Evolutionary conservation across 2,797 vertebrate species (phyloP), one percentile per base, ranked within the genome.

Genomic region (Coendou prehensilis): DNA sequence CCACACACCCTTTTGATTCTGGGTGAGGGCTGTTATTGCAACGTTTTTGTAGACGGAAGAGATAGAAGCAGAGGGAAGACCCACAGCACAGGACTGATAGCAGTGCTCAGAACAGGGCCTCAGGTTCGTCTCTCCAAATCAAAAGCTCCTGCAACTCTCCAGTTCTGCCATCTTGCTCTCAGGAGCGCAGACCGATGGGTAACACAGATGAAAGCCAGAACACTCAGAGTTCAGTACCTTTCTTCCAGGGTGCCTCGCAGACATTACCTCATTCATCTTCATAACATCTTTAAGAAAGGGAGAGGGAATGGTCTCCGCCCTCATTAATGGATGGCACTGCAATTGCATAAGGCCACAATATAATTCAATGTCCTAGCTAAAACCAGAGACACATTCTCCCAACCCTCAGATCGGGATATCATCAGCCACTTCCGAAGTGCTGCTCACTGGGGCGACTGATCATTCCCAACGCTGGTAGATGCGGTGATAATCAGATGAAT

Each of bases 231-330:
- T 80, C 82, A 89, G 63, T 89, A 30, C 61, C 59, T 88, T 93
- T 71, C 95, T 94, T 87, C 93, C 79, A 85, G 30, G 56, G 63
- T 61, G 57, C 69, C 59, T 76, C 75, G 52, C 79, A 96, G 94
- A 97, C 95, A 93, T 97, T 92, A 92, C 82, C 94, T 96, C 93
- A 94, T 56, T 81, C 87, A 91, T 88, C 81, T 73, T 97, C 87
- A 92, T 52, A 93, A 93, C 87, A 91, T 73, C 73, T 93, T 95
- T 87, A 82, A 92, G 91, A 94, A 93, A 96, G 64, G 22, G 88
- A 82, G 78, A 94, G 50, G 37, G 69, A 76, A 92, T 56, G 59
- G 28, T 89, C 61, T 96, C 94, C 54, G 0, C 84, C 93, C 81
- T 90, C 73, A 57, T 59, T 93, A 91, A 89, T 91, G 78, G 91